Percentiles rank a stretch among this genome's conserved stretches.
Evolutionary conservation across 1,140 invertebrate species (phyloP).

Genomic region (Solen grandis): DNA sequence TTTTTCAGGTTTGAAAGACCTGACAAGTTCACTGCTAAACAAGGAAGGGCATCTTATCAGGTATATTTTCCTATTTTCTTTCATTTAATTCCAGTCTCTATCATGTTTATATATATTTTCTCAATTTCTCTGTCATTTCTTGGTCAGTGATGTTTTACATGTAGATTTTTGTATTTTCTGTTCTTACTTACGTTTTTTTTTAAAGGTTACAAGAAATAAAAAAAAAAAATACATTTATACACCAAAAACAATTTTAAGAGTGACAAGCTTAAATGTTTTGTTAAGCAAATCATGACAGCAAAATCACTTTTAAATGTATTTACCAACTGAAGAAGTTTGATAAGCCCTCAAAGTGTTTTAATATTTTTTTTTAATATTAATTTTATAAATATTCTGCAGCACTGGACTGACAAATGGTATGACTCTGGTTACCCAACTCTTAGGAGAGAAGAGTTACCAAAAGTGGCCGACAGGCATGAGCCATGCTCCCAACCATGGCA

Average conservation of each 20-base stretch:
- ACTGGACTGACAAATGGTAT: conserved; percentile 79
- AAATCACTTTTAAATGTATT: too few relatives aligned
- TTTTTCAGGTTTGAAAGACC: conserved; percentile 50
- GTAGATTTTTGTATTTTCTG: neutral
- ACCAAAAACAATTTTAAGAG: too few relatives aligned
- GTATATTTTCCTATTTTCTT: conserved; percentile 16
- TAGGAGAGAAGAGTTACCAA: conserved; percentile 70
- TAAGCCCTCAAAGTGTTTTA: too few relatives aligned
- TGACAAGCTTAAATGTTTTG: too few relatives aligned
- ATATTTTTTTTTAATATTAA: too few relatives aligned
- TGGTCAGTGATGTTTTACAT: neutral
- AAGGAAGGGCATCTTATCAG: conserved; percentile 50
- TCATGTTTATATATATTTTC: neutral
- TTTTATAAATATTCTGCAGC: conserved; percentile 68
- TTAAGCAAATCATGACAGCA: too few relatives aligned
- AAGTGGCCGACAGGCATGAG: conserved; percentile 67
- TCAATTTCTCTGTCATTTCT: neutral
- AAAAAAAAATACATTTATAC: too few relatives aligned
- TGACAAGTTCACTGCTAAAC: conserved; percentile 52
- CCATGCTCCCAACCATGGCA: conserved; percentile 72
- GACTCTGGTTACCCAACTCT: conserved; percentile 69
- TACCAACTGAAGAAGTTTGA: too few relatives aligned
- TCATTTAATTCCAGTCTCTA: neutral
- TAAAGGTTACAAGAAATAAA: too few relatives aligned
- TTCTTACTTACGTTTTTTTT: too few relatives aligned